phyloP scores from a whole-genome alignment of 2,888 invertebrate species.

The Nycteola revayana region DNA sequence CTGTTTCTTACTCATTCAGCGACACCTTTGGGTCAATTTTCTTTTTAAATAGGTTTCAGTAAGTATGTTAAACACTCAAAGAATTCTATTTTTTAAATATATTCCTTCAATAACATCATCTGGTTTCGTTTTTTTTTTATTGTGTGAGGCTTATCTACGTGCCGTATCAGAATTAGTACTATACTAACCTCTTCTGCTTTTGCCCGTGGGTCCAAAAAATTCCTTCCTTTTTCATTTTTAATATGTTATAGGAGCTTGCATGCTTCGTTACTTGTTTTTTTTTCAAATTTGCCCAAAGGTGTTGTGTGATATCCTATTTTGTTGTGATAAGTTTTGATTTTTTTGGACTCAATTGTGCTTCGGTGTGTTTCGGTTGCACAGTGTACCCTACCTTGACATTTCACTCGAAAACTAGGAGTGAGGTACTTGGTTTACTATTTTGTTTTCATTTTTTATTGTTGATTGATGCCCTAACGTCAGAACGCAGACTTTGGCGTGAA shows the following conservation, averaged over 20 bases:
- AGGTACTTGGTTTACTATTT: constrained; percentile 61
- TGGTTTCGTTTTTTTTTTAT: constrained; percentile 60
- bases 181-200: constrained; percentile 61
- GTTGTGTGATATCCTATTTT: constrained; percentile 56
- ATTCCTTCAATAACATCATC: constrained; percentile 37
- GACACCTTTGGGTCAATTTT: constrained; percentile 76
- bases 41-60: constrained; percentile 40
- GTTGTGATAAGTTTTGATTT: constrained; percentile 51
- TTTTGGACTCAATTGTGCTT: constrained; percentile 74
- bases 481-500: constrained; percentile 63
- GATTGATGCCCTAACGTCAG: constrained; percentile 48
- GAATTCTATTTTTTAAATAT: constrained; percentile 23
- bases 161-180: constrained; percentile 34
- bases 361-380: constrained; percentile 70
- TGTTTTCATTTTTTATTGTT: constrained; percentile 46
- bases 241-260: constrained; percentile 40
- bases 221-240: constrained; percentile 31
- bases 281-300: constrained; percentile 70
- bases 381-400: constrained; percentile 78
- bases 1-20: constrained; percentile 32
- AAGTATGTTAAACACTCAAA: constrained; percentile 47
- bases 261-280: constrained; percentile 44
- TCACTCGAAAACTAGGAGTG: constrained; percentile 63
- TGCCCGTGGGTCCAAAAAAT: constrained; percentile 75
- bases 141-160: constrained; percentile 61